These are phyloP conservation scores for Leucozona laternaria DNA, from an alignment of 2,888 invertebrate genomes.

Conservation along the genomic window DNA sequence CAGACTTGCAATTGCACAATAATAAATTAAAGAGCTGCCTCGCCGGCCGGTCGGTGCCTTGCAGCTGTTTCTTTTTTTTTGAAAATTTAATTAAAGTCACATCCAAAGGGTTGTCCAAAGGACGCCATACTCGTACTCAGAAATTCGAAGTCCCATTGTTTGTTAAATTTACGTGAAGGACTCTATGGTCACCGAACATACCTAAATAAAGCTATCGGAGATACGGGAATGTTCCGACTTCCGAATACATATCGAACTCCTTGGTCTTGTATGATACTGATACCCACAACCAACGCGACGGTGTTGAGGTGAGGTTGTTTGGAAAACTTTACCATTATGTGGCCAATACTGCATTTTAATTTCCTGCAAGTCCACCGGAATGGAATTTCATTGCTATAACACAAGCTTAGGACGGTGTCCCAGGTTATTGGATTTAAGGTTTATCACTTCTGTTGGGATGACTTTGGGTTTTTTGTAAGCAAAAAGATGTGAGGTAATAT, in stretches of 20 bases:
- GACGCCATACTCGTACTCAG: background rate
- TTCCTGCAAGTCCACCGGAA: constrained; percentile 45
- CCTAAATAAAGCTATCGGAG: too few species aligned
- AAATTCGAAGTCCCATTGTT: constrained; percentile 2
- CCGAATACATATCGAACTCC: background rate
- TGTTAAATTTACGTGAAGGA: constrained; percentile 5
- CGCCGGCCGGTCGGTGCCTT: background rate
- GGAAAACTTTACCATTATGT: constrained; percentile 31
- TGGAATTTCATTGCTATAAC: background rate
- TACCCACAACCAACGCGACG: background rate
- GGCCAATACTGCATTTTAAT: constrained; percentile 56
- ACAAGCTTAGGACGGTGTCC: background rate
- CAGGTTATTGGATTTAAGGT: background rate
- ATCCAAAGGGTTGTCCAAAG: background rate
- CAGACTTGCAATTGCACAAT: background rate
- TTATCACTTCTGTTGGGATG: background rate
- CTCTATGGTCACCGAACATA: background rate
- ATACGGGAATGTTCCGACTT: background rate
- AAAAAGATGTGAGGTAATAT: background rate
- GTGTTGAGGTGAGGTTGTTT: background rate
- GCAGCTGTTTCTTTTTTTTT: background rate
- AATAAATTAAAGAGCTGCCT: background rate
- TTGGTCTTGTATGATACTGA: constrained; percentile 1
- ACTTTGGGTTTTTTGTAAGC: background rate
- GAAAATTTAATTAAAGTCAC: constrained; percentile 42